Evolutionary conservation across 2,113 vertebrate species (phyloP), one percentile per base, ranked within the genome.

Genomic region (Thymallus thymallus): DNA sequence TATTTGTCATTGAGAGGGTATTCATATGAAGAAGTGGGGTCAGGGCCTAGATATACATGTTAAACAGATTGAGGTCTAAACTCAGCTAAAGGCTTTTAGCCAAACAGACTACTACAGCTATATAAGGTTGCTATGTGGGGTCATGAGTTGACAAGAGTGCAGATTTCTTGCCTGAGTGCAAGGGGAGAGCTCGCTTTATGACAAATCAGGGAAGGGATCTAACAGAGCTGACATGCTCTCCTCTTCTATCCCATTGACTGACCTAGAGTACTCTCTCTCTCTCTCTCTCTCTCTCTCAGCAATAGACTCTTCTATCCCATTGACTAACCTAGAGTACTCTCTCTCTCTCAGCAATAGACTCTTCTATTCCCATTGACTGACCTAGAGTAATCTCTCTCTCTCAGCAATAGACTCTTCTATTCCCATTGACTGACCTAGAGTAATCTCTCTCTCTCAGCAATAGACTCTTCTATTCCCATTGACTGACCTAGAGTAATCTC

Each of bases 31-130:
- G 29, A 9, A 5, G 13, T 5, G 3, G 55, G 41, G 13, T 62
- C 24, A 51, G 48, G 48, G 16, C 48, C 55, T 46, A 70, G 16
- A n/a, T 29, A 5, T 70, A 20, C 65, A 69, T 72, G 64, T 68
- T 68, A 67, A 68, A 61, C 30, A 61, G 58, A 72, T 68, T 67
- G 66, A 26, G 60, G 41, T 64, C 71, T 77, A 62, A 77, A 69
- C 76, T 77, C 64, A 73, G 65, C 70, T 68, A 48, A 68, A 73
- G 55, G 68, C 69, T 66, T 76, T 65, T 10, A 23, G 71, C 65
- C 65, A 63, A 77, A 68, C 67, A 30, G 41, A 67, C 26, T 64
- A 67, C 56, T 64, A 24, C 41, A 30, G 70, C 76, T 77, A 68
- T 73, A 77, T 68, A 73, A 77, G 71, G 76, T 24, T 61, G 51